Percentiles rank a stretch among this genome's conserved stretches.
Evolutionary conservation across 2,888 invertebrate genomes (phyloP).

Genomic region (Pyrocoelia pectoralis): DNA sequence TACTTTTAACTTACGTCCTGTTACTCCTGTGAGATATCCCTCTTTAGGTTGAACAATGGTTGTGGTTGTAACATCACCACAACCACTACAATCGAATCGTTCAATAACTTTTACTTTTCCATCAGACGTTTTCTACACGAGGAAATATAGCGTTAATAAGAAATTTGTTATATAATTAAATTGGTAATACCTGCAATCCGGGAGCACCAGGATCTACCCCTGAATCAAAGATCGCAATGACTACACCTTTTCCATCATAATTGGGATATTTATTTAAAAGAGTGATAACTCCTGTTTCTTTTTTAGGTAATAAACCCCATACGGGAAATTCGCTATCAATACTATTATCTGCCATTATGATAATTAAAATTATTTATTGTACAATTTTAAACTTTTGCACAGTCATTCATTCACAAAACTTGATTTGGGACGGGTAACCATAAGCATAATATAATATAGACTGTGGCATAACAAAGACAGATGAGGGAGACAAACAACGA

Average conservation of each 20-base stretch:
- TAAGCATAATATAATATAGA: no score
- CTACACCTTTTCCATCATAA: slow-evolving; percentile 89
- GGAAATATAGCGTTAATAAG: no score
- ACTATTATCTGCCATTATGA: slow-evolving; percentile 24
- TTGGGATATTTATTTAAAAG: slow-evolving; percentile 89
- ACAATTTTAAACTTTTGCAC: slow-evolving; percentile 3
- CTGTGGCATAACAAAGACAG: no score
- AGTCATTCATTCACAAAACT: slow-evolving; percentile 13
- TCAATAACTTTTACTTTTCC: slow-evolving; percentile 94
- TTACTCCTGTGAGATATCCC: slow-evolving; percentile 82
- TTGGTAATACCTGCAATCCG: slow-evolving; percentile 82
- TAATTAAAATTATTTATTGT: background rate
- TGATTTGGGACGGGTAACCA: background rate
- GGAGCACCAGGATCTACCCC: slow-evolving; percentile 97
- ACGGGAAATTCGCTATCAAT: slow-evolving; percentile 72
- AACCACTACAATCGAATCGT: slow-evolving; percentile 94
- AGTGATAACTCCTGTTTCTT: slow-evolving; percentile 89
- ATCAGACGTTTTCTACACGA: slow-evolving; percentile 79
- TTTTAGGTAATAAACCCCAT: slow-evolving; percentile 89
- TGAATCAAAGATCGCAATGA: slow-evolving; percentile 96
- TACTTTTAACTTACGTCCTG: slow-evolving; percentile 90
- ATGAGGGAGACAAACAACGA: no score
- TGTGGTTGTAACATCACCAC: slow-evolving; percentile 95
- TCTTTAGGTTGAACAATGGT: slow-evolving; percentile 74
- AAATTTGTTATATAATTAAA: background rate